A percentile compares a stretch with the other conserved stretches of the same genome.
Evolutionary conservation across 2,888 invertebrate species (phyloP).

Genomic region (Lasioglossum pauxillum): DNA sequence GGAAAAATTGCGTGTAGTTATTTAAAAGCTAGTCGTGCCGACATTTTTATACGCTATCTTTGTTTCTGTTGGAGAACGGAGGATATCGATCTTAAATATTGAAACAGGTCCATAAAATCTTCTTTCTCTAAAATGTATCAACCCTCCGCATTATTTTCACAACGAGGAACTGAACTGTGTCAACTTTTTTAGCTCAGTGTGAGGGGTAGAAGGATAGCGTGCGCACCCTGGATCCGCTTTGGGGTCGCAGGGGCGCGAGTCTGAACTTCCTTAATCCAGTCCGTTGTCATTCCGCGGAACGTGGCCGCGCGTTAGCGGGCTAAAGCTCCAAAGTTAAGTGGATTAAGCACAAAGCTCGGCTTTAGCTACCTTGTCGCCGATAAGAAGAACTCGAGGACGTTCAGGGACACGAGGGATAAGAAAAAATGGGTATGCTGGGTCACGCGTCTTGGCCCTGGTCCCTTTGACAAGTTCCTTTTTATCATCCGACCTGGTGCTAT

Average conservation of each 20-base stretch:
- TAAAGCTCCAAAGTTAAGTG: slow-evolving; percentile 26
- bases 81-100: not conserved
- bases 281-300: slow-evolving; percentile 22
- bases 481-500: not conserved
- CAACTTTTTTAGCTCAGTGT: not conserved
- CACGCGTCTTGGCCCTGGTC: not conserved
- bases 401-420: not conserved
- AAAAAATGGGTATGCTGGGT: not conserved
- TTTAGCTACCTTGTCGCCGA: slow-evolving; percentile 34
- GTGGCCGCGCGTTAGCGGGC: slow-evolving; percentile 12
- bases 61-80: no score
- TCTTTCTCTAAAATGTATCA: not conserved
- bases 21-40: no score
- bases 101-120: not conserved
- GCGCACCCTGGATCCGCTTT: not conserved
- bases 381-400: slow-evolving; percentile 27
- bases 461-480: not conserved
- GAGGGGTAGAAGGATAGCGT: not conserved
- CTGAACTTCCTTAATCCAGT: slow-evolving; percentile 38
- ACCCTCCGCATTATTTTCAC: not conserved
- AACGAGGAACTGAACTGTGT: not conserved
- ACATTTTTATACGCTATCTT: no score
- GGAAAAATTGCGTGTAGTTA: no score
- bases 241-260: not conserved
- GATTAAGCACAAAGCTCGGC: slow-evolving; percentile 39